A percentile compares a stretch with the other conserved stretches of the same genome.
phyloP scores from a whole-genome alignment of 2,888 invertebrate species.

The Pilophorus perplexus region DNA sequence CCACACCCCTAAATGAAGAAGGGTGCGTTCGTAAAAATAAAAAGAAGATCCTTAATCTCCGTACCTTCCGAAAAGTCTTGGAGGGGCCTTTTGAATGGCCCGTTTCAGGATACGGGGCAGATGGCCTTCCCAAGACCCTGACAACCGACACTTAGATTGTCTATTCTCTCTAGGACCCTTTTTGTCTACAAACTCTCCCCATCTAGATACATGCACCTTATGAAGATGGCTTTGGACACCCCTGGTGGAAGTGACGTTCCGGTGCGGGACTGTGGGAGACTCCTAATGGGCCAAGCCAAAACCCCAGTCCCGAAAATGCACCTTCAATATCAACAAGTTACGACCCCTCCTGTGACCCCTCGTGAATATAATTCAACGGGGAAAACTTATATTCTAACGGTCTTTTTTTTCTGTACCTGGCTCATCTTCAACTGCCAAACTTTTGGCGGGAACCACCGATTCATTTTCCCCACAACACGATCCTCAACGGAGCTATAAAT shows the following conservation, averaged over 20 bases:
- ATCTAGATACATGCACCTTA: background rate
- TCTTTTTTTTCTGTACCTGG: slow-evolving; percentile 28
- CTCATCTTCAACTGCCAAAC: too few species aligned
- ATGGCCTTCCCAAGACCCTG: slow-evolving; percentile 40
- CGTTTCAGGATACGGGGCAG: slow-evolving; percentile 39
- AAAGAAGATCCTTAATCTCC: slow-evolving; percentile 33
- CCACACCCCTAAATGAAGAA: too few species aligned
- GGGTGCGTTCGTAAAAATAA: background rate
- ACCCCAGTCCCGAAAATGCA: slow-evolving; percentile 25
- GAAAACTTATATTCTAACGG: slow-evolving; percentile 21
- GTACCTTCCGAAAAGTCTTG: background rate
- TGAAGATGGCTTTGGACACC: background rate
- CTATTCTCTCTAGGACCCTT: slow-evolving; percentile 16
- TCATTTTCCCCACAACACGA: too few species aligned
- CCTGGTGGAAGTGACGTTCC: slow-evolving; percentile 10
- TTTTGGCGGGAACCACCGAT: too few species aligned
- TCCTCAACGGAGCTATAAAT: too few species aligned
- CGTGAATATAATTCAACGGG: slow-evolving; percentile 4
- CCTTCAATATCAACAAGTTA: slow-evolving; percentile 21
- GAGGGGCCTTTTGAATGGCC: slow-evolving; percentile 11
- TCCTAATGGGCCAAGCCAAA: slow-evolving; percentile 17
- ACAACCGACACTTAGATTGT: slow-evolving; percentile 39
- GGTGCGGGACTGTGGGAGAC: slow-evolving; percentile 1
- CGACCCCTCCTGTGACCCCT: slow-evolving; percentile 23
- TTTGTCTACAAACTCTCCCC: background rate